These are phyloP conservation scores for Orestias chungarensis DNA, from an alignment of 2,797 vertebrate genomes.

Conservation along the genomic window DNA sequence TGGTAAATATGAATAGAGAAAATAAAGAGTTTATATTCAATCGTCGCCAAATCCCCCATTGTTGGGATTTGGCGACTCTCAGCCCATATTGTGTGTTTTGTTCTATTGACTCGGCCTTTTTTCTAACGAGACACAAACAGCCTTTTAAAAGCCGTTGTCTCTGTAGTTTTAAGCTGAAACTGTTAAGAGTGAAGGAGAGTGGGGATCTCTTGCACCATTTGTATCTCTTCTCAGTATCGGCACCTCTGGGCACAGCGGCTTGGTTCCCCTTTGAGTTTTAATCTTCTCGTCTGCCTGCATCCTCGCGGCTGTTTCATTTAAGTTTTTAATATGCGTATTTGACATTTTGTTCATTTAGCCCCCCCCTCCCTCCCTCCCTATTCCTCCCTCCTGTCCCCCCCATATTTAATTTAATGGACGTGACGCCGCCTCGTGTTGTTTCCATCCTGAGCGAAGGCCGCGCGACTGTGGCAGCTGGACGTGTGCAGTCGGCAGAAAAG, in stretches of 20 bases:
- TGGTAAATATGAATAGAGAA: constrained; percentile 38
- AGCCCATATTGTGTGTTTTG: constrained; percentile 20
- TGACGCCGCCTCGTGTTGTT: constrained; percentile 72
- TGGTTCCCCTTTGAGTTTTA: constrained; percentile 79
- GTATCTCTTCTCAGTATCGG: constrained; percentile 68
- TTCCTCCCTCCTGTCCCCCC: neutral
- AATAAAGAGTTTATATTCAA: constrained; percentile 5
- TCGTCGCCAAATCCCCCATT: too few relatives aligned
- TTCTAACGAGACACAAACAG: constrained; percentile 36
- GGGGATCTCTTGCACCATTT: constrained; percentile 67
- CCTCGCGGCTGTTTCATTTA: constrained; percentile 82
- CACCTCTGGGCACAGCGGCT: constrained; percentile 68
- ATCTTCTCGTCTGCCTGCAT: constrained; percentile 76
- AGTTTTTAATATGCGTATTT: constrained; percentile 85
- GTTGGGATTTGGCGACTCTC: too few relatives aligned
- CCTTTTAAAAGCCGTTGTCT: constrained; percentile 48
- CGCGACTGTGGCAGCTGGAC: constrained; percentile 1
- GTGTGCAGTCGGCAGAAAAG: neutral
- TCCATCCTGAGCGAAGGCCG: constrained; percentile 65
- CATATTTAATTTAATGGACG: constrained; percentile 78
- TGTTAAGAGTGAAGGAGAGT: constrained; percentile 52
- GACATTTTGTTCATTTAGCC: constrained; percentile 80
- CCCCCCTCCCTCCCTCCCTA: constrained; percentile 1
- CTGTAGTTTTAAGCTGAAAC: constrained; percentile 51
- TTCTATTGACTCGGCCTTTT: constrained; percentile 37